Evolutionary conservation across 2,113 vertebrate species (phyloP).

Genomic region (Isurus oxyrinchus): DNA sequence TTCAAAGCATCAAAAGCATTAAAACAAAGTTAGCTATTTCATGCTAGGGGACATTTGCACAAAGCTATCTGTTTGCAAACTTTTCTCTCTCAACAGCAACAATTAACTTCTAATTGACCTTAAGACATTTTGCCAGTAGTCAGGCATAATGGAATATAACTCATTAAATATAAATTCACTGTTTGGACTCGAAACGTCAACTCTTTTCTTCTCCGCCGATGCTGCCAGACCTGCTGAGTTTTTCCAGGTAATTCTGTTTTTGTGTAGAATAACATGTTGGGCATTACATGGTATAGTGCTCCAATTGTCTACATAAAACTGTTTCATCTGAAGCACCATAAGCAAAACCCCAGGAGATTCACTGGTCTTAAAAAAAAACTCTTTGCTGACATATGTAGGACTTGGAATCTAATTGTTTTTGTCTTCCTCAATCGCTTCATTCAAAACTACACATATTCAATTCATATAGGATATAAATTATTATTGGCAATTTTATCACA

Average conservation of each 20-base stretch:
- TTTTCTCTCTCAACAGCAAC: not conserved
- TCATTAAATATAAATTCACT: not conserved
- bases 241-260: too few species aligned
- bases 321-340: not conserved
- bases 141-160: not conserved
- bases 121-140: not conserved
- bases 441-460: not conserved
- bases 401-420: not conserved
- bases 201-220: too few species aligned
- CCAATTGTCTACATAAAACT: not conserved
- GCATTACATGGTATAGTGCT: not conserved
- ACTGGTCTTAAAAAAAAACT: not conserved
- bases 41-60: not conserved
- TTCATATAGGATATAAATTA: not conserved
- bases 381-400: not conserved
- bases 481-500: not conserved
- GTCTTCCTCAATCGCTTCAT: not conserved
- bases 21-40: not conserved
- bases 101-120: slow-evolving; percentile 29
- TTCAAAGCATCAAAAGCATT: not conserved
- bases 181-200: too few species aligned
- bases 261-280: not conserved
- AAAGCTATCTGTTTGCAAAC: not conserved
- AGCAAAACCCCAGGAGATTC: not conserved
- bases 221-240: too few species aligned